Evolutionary conservation across 2,113 vertebrate species (phyloP).

Genomic region (Brienomyrus longianalis): DNA sequence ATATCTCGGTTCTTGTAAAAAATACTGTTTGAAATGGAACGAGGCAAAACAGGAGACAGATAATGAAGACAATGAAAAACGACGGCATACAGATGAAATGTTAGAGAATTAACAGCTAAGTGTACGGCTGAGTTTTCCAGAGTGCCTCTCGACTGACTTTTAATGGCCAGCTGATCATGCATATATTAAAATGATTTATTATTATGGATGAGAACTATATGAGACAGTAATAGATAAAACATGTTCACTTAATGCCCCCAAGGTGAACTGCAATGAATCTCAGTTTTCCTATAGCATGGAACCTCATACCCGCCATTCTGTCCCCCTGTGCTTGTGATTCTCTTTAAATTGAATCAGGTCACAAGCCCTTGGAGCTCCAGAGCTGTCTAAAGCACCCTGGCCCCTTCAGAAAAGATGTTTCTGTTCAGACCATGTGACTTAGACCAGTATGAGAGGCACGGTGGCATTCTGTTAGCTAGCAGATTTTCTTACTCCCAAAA

Average conservation of each 20-base stretch:
- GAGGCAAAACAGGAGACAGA: neutral
- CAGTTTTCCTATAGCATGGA: neutral
- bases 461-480: conserved; percentile 30
- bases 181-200: neutral
- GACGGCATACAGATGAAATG: neutral
- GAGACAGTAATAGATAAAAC: neutral
- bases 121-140: neutral
- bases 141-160: neutral
- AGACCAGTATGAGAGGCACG: conserved; percentile 40
- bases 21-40: neutral
- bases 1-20: neutral
- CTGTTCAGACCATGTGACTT: conserved; percentile 29
- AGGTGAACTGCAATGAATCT: neutral
- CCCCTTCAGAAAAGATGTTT: conserved; percentile 52
- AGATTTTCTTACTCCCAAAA: neutral
- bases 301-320: neutral
- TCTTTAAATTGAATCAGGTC: conserved; percentile 39
- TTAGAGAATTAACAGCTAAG: neutral
- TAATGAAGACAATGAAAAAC: neutral
- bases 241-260: neutral
- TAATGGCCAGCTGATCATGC: neutral
- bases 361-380: conserved; percentile 37
- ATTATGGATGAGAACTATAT: neutral
- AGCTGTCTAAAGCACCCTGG: conserved; percentile 17
- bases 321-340: neutral